These are phyloP conservation scores for Isurus oxyrinchus DNA, from an alignment of 2,113 vertebrate genomes.

Conservation along the genomic window DNA sequence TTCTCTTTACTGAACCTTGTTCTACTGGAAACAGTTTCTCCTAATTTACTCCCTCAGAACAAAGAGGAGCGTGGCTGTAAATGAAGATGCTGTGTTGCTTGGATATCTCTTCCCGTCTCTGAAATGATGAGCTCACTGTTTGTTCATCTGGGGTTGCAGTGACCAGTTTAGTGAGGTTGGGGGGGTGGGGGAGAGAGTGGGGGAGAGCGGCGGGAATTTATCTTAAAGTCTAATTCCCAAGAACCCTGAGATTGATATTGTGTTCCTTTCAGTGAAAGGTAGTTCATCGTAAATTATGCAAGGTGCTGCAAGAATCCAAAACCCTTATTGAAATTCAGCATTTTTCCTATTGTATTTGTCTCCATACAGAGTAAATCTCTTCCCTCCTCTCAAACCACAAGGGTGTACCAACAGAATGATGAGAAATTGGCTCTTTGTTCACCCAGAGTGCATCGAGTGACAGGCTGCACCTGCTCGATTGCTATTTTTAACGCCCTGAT, in stretches of 20 bases:
- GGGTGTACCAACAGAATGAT: not conserved
- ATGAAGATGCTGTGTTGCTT: too few species aligned
- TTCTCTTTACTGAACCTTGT: too few species aligned
- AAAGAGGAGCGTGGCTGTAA: too few species aligned
- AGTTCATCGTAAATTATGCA: not conserved
- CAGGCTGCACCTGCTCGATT: not conserved
- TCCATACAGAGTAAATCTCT: not conserved
- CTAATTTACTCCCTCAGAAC: too few species aligned
- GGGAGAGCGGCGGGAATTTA: too few species aligned
- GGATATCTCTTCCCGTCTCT: too few species aligned
- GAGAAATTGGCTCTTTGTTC: not conserved
- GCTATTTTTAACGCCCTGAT: not conserved
- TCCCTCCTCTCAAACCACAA: not conserved
- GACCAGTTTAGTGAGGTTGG: too few species aligned
- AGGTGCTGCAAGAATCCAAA: not conserved
- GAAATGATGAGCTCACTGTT: not conserved
- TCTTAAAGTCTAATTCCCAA: not conserved
- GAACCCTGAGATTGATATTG: too few species aligned
- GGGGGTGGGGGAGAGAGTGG: too few species aligned
- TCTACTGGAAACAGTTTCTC: too few species aligned
- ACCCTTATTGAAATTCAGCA: not conserved
- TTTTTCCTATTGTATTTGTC: not conserved
- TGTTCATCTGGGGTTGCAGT: too few species aligned
- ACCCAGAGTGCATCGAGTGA: not conserved
- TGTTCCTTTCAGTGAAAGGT: not conserved